Base-by-base conservation (phyloP, 1,140 invertebrate species). In the Magallana ariakensis region DNA sequence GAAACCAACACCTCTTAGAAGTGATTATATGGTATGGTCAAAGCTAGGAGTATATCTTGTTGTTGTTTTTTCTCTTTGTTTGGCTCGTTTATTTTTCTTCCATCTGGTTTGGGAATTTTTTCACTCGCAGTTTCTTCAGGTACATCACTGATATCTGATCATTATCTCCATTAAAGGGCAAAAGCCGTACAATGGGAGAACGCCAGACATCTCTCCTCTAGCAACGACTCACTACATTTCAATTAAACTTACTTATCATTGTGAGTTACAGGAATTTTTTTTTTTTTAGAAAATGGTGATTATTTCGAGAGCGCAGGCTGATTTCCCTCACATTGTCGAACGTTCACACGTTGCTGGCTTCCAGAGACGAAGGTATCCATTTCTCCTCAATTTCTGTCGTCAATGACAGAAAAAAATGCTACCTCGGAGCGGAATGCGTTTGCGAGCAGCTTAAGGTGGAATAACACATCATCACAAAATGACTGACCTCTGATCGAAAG, bases 171-270 rank as follows among this genome's bases (percentile, higher is more conserved):
- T 33, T 75, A 75, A 75, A 75, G 22, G 66, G 22, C 66, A 75
- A 75, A 75, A 75, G 19, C 66, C 66, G 66, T 26, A 26, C 66
- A 26, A 26, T 75, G 13, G 33, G 19, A 62, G 58, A 16, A n/a
- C 58, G 19, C 19, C 58, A 62, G 19, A 62, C 19, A 26, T 33
- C 15, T 75, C 10, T 75, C 66, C 66, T 75, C 33, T 13, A 26
- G 66, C 66, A 75, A 26, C 66, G 15, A 46, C 5, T 33, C 22
- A 11, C 19, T 33, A 75, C 33, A 33, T 13, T 75, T 22, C 66
- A 75, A 75, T 75, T 75, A 75, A 26, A 75, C 10, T 26, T 75
- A 75, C 26, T 75, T 75, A 13, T 75, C 66, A 75, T 75, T 26
- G 7, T 19, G 66, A 75, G 11, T 26, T 75, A 33, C 26, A 5